Evolutionary conservation across 1,140 invertebrate genomes (phyloP).

Genomic region (Pseudomyrmex dendroicus): DNA sequence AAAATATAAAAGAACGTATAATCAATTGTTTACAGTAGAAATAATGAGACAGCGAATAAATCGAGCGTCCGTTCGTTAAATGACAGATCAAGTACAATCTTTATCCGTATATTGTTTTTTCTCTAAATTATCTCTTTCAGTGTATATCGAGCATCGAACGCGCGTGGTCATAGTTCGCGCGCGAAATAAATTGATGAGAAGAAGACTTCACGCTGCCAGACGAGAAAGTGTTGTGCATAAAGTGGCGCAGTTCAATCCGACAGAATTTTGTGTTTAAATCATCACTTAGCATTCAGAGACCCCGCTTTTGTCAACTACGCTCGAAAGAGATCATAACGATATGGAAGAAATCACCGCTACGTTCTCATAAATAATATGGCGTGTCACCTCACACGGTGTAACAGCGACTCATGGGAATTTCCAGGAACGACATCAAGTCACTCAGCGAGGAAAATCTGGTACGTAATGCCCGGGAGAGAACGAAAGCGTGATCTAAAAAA

Average conservation of each 20-base stretch:
- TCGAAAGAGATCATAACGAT: neutral
- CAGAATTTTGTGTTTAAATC: neutral
- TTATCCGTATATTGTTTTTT: neutral
- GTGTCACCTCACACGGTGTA: neutral
- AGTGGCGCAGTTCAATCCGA: slow-evolving; percentile 11
- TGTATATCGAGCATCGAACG: neutral
- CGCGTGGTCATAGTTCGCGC: neutral
- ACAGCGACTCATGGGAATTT: slow-evolving; percentile 10
- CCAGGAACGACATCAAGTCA: neutral
- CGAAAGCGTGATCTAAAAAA: neutral
- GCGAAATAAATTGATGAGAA: slow-evolving; percentile 5
- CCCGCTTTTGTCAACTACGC: neutral
- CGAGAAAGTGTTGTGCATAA: neutral
- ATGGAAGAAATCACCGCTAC: neutral
- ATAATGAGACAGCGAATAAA: neutral
- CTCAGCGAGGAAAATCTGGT: slow-evolving; percentile 41
- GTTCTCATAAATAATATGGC: slow-evolving; percentile 9
- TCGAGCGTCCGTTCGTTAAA: neutral
- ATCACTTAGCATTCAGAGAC: neutral
- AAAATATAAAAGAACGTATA: neutral
- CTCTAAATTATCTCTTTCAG: slow-evolving; percentile 32
- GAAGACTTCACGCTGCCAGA: neutral
- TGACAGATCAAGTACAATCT: neutral
- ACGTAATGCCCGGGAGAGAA: slow-evolving; percentile 12
- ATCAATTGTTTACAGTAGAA: slow-evolving; percentile 1